Evolutionary conservation across 2,797 vertebrate species (phyloP).

Genomic region (Arremon brunneinucha): DNA sequence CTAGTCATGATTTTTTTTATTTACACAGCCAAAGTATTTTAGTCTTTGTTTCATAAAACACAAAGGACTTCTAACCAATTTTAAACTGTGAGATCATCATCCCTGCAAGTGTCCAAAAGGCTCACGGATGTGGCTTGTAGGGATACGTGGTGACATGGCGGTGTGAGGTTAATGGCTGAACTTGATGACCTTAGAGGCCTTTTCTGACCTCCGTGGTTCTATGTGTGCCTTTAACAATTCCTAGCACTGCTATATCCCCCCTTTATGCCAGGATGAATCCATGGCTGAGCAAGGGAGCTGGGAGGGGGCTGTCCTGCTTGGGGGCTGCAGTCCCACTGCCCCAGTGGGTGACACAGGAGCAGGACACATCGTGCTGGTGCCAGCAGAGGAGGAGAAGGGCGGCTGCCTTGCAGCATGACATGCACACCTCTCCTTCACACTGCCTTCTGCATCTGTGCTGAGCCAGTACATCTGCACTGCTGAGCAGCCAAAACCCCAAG

Average conservation of each 20-base stretch:
- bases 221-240: not conserved
- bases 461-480: not conserved
- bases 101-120: not conserved
- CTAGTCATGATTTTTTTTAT: not conserved
- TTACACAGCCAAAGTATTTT: not conserved
- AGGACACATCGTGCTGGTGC: accelerated
- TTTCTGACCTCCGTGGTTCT: not conserved
- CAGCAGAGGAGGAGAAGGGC: not conserved
- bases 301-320: not conserved
- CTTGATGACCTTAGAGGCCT: not conserved
- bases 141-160: accelerated
- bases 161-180: not conserved
- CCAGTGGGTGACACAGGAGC: not conserved
- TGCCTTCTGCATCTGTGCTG: not conserved
- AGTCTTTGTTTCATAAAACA: not conserved
- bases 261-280: not conserved
- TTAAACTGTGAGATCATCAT: not conserved
- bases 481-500: not conserved
- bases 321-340: not conserved
- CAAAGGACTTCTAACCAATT: not conserved
- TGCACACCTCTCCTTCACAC: not conserved
- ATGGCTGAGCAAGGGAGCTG: not conserved
- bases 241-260: not conserved
- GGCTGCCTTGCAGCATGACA: not conserved
- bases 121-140: accelerated